Conservation (phyloP, 2,113 vertebrate species). For the Thryonomys swinderianus region DNA sequence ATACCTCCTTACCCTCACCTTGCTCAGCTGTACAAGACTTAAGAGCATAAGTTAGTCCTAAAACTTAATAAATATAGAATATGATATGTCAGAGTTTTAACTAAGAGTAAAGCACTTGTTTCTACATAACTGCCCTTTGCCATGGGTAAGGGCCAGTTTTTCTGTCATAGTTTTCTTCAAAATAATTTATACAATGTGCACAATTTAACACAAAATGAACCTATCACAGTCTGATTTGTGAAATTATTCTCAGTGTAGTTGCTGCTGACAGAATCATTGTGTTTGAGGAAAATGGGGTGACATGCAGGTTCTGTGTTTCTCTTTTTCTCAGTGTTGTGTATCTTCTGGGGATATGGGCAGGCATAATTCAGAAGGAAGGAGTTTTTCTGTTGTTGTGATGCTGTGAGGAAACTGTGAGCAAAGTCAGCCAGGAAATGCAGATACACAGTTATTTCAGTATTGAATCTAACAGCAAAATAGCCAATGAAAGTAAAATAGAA, state of each 20-base stretch:
- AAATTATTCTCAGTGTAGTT: background rate
- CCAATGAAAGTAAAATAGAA: conserved; percentile 3
- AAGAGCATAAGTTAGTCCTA: background rate
- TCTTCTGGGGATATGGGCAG: background rate
- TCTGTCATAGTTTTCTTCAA: conserved; percentile 11
- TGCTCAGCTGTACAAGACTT: background rate
- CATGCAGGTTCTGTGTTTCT: background rate
- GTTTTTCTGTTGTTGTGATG: background rate
- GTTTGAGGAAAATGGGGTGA: background rate
- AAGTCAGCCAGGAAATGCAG: background rate
- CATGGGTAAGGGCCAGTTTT: background rate
- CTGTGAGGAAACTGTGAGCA: background rate
- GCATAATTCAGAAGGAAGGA: conserved; percentile 6
- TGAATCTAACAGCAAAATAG: background rate
- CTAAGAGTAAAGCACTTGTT: conserved; percentile 28
- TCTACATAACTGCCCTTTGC: background rate
- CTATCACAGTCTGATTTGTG: background rate
- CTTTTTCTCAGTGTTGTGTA: background rate
- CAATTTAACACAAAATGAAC: background rate
- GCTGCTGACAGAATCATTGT: background rate
- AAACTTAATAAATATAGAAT: background rate
- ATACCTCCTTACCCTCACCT: background rate
- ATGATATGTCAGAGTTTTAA: background rate
- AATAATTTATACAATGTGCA: background rate
- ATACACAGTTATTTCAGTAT: background rate